Evolutionary conservation across 2,888 invertebrate genomes (phyloP).

Genomic region (Hipparchia sbordonii): DNA sequence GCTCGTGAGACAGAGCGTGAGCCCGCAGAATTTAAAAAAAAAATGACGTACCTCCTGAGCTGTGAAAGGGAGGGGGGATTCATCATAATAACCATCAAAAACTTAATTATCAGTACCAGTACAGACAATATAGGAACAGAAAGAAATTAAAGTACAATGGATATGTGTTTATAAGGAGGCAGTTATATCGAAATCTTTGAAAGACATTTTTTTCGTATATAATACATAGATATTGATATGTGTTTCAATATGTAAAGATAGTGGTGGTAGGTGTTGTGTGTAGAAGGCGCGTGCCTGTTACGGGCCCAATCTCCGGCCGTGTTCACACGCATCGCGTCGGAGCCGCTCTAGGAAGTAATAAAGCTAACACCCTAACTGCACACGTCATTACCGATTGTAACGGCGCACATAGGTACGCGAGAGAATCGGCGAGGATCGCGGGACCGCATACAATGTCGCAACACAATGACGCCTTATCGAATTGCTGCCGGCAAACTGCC

Average conservation of each 20-base stretch:
- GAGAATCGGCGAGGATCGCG: conserved; percentile 66
- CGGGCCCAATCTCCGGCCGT: conserved; percentile 77
- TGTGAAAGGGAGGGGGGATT: no score
- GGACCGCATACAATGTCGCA: conserved; percentile 46
- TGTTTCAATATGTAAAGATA: conserved; percentile 7
- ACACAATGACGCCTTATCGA: conserved; percentile 63
- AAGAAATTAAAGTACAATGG: no score
- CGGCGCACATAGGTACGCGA: conserved; percentile 64
- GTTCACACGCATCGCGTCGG: conserved; percentile 70
- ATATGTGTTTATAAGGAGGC: no score
- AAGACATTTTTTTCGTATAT: no score
- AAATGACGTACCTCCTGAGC: no score
- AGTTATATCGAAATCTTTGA: no score
- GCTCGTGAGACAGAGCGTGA: no score
- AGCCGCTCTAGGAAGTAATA: conserved; percentile 71
- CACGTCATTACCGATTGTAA: conserved; percentile 79
- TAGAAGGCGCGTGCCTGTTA: conserved; percentile 65
- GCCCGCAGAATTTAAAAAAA: no score
- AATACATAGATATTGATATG: no score
- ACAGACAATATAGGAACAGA: no score
- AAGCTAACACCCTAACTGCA: conserved; percentile 79
- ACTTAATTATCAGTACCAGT: no score
- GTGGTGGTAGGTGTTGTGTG: conserved; percentile 35
- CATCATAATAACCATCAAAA: no score
- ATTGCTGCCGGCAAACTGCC: conserved; percentile 48